A percentile compares a stretch with the other conserved stretches of the same genome.
Conservation (phyloP, 2,113 vertebrate species). For the Carettochelys insculpta region DNA sequence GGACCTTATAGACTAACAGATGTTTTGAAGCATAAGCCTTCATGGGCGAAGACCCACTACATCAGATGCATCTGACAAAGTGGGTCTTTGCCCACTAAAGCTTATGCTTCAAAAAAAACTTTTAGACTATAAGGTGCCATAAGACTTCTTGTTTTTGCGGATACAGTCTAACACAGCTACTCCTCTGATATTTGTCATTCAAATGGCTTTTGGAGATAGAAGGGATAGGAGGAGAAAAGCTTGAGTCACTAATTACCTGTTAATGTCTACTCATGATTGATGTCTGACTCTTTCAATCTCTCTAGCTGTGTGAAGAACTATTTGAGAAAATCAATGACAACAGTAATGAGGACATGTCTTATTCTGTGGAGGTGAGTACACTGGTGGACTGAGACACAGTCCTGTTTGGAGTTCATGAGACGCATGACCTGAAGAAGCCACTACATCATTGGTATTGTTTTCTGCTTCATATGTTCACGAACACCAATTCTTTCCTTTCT, state of each 20-base stretch:
- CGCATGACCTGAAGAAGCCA: not conserved
- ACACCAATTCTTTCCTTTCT: not conserved
- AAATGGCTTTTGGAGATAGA: not conserved
- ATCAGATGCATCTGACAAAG: no score
- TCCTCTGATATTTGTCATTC: not conserved
- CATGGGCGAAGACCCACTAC: no score
- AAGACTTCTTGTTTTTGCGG: no score
- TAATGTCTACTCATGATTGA: not conserved
- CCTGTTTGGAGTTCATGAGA: not conserved
- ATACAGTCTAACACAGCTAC: no score
- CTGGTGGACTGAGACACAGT: not conserved
- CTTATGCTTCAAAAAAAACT: no score
- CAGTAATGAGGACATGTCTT: conserved; percentile 94
- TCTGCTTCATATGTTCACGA: not conserved
- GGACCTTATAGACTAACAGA: no score
- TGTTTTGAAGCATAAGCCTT: no score
- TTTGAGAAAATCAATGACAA: conserved; percentile 98
- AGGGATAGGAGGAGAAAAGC: not conserved
- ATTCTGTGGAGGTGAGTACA: conserved; percentile 88
- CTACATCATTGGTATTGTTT: not conserved
- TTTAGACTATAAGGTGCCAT: no score
- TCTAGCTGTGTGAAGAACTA: conserved; percentile 95
- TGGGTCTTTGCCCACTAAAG: no score
- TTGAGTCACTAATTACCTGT: not conserved
- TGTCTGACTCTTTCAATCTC: conserved; percentile 36